Conservation (phyloP, 2,797 vertebrate species). For the Halcyon leucocephala region DNA sequence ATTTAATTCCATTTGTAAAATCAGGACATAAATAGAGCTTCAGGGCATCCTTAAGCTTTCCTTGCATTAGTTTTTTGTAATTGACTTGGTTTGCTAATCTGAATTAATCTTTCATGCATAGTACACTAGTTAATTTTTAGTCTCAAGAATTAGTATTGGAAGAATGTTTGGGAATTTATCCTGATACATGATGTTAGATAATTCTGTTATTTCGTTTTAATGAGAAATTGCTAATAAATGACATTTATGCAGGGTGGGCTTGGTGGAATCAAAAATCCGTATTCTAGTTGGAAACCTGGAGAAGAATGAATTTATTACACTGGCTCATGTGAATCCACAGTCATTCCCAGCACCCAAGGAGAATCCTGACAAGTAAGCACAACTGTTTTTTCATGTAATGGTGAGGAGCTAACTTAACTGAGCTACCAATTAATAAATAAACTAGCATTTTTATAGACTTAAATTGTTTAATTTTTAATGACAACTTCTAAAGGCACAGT, state of each 20-base stretch:
- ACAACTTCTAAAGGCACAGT: background rate
- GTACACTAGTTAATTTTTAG: background rate
- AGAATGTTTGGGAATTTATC: background rate
- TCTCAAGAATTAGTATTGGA: background rate
- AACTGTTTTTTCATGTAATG: background rate
- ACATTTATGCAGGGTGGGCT: conserved; percentile 84
- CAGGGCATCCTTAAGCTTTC: background rate
- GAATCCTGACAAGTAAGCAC: conserved; percentile 84
- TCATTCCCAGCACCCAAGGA: conserved; percentile 86
- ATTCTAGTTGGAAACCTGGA: conserved; percentile 89
- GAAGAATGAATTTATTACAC: conserved; percentile 88
- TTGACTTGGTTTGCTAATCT: background rate
- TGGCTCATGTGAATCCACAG: conserved; percentile 88
- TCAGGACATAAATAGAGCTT: background rate
- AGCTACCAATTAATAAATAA: background rate
- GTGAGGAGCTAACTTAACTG: background rate
- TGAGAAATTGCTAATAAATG: conserved; percentile 61
- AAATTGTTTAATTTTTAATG: background rate
- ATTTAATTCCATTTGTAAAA: background rate
- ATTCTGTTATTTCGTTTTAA: background rate
- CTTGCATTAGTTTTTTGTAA: background rate
- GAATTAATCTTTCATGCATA: background rate
- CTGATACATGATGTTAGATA: background rate
- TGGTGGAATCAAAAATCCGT: conserved; percentile 92
- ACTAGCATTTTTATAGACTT: background rate